These are phyloP conservation scores for Paguma larvata DNA, from an alignment of 2,797 vertebrate genomes.

Conservation along the genomic window DNA sequence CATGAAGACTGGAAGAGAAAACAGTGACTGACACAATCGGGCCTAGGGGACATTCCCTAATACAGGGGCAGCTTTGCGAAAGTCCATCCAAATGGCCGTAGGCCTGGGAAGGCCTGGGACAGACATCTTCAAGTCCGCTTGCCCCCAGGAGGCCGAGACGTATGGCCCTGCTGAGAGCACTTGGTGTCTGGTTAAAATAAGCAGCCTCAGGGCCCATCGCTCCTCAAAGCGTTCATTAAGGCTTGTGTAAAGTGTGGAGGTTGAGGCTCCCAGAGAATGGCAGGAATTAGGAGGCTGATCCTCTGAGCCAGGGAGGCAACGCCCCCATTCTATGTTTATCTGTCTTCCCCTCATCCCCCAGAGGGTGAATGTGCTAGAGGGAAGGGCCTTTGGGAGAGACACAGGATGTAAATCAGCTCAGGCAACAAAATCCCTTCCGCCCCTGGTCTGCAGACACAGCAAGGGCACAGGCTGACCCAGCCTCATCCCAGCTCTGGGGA, in stretches of 20 bases:
- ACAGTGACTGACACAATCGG: not conserved
- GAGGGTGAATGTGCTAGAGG: not conserved
- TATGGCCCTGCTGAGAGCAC: not conserved
- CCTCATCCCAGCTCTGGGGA: fast-evolving
- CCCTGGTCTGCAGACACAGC: not conserved
- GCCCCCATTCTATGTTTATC: not conserved
- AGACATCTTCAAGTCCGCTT: not conserved
- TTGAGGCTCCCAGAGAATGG: not conserved
- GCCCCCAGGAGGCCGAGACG: not conserved
- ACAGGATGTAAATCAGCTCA: not conserved
- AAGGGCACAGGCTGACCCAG: not conserved
- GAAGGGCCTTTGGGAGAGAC: not conserved
- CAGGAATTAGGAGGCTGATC: not conserved
- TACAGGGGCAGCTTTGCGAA: not conserved
- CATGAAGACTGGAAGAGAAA: not conserved
- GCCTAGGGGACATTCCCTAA: not conserved
- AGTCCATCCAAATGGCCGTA: not conserved
- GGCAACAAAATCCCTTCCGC: not conserved
- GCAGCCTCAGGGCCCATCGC: not conserved
- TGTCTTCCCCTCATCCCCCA: not conserved
- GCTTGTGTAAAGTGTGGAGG: not conserved
- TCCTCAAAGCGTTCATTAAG: not conserved
- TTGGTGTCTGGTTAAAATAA: constrained; percentile 1
- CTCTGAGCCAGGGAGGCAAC: not conserved
- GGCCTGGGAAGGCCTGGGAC: not conserved